phyloP scores from a whole-genome alignment of 2,888 invertebrate species.

The Drosophila nr. perissopoda region DNA sequence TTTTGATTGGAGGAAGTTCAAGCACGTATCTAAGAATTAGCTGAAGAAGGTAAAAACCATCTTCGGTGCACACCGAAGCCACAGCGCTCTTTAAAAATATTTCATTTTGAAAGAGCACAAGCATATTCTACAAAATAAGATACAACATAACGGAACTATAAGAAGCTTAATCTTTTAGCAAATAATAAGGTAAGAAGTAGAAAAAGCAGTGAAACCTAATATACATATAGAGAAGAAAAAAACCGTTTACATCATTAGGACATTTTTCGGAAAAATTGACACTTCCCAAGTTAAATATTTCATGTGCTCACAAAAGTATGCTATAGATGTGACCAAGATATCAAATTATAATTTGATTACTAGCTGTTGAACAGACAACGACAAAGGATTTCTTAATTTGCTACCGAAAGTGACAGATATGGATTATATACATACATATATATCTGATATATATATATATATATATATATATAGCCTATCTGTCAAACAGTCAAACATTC shows the following conservation, averaged over 20 bases:
- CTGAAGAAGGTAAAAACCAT: constrained; percentile 20
- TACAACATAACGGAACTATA: constrained; percentile 15
- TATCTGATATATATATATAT: neutral
- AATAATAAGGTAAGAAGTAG: constrained; percentile 21
- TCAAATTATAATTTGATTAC: neutral
- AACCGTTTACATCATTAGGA: neutral
- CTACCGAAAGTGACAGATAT: neutral
- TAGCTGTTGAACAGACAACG: constrained; percentile 18
- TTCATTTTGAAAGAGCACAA: constrained; percentile 10
- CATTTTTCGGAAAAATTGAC: neutral
- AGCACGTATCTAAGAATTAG: constrained; percentile 32
- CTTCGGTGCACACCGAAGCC: constrained; percentile 47
- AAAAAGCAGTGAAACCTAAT: neutral
- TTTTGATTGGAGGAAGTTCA: constrained; percentile 27
- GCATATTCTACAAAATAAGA: constrained; percentile 26
- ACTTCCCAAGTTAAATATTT: neutral
- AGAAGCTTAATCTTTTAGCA: constrained; percentile 44
- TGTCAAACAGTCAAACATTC: constrained; percentile 7
- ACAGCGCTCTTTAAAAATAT: constrained; percentile 21
- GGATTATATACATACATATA: neutral
- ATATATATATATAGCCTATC: neutral
- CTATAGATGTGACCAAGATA: neutral
- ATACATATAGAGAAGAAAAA: neutral
- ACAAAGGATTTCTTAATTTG: neutral
- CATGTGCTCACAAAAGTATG: constrained; percentile 21